phyloP scores from a whole-genome alignment of 1,140 invertebrate genomes.

The Zelostemma sp. region DNA sequence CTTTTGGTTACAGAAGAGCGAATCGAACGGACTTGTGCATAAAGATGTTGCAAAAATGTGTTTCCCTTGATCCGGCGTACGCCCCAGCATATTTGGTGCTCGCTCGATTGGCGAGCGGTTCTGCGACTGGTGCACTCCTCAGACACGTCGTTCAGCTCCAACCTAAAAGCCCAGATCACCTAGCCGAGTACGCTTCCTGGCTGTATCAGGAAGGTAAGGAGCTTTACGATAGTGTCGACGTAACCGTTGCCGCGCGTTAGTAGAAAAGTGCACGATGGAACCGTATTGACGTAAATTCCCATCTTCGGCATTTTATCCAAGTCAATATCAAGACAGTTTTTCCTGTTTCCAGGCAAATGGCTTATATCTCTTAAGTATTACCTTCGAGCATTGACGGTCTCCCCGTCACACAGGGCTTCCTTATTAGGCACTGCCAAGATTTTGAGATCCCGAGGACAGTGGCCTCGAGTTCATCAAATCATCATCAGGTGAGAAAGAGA shows the following conservation, averaged over 20 bases:
- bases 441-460: conserved; percentile 74
- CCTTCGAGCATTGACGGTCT: conserved; percentile 71
- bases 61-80: conserved; percentile 76
- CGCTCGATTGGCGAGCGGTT: conserved; percentile 72
- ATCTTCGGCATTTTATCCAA: conserved; percentile 38
- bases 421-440: conserved; percentile 73
- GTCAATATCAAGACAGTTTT: conserved; percentile 46
- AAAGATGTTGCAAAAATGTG: conserved; percentile 77
- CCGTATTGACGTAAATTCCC: conserved; percentile 32
- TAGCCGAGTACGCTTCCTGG: conserved; percentile 78
- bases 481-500: conserved; percentile 72
- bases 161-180: conserved; percentile 77
- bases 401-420: conserved; percentile 69
- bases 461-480: conserved; percentile 75
- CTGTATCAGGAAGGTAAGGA: conserved; percentile 74
- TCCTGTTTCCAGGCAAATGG: conserved; percentile 62
- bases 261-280: conserved; percentile 48
- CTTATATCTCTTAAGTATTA: conserved; percentile 72
- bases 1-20: conserved; percentile 72
- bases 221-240: conserved; percentile 33
- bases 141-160: conserved; percentile 74
- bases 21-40: conserved; percentile 76
- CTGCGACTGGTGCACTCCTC: conserved; percentile 70
- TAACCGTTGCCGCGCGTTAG: conserved; percentile 8
- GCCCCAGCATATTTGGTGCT: conserved; percentile 78